Conservation (phyloP, 2,888 invertebrate species). For the Euphydryas editha region DNA sequence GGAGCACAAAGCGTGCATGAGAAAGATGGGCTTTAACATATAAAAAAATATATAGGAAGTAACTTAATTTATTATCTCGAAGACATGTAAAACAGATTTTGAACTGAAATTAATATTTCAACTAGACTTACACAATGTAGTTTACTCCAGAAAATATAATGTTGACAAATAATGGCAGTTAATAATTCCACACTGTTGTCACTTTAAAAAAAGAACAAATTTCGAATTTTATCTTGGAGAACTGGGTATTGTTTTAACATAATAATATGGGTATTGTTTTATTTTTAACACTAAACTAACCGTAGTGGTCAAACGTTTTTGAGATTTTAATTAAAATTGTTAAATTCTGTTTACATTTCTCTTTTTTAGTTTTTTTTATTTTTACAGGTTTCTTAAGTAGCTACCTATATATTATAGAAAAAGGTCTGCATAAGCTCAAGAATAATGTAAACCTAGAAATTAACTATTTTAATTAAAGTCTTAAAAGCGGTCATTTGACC, state of each 20-base stretch:
- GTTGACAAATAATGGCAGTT: background rate
- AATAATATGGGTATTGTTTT: background rate
- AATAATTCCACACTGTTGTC: background rate
- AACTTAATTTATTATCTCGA: background rate
- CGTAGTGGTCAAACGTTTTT: too few relatives aligned
- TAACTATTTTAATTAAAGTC: too few relatives aligned
- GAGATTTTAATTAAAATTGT: too few relatives aligned
- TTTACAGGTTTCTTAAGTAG: too few relatives aligned
- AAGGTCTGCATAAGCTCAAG: too few relatives aligned
- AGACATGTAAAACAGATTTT: background rate
- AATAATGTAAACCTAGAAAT: too few relatives aligned
- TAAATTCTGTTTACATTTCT: too few relatives aligned
- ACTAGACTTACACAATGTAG: background rate
- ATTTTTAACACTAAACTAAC: too few relatives aligned
- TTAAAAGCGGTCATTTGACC: too few relatives aligned
- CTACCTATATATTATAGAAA: too few relatives aligned
- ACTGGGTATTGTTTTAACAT: background rate
- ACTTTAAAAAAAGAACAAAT: background rate
- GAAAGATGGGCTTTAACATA: slow-evolving; percentile 97
- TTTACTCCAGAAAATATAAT: background rate
- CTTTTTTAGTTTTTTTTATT: too few relatives aligned
- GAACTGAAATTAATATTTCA: background rate
- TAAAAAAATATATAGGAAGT: slow-evolving; percentile 70
- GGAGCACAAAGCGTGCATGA: slow-evolving; percentile 98
- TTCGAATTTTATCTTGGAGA: too few relatives aligned